Evolutionary conservation across 1,140 invertebrate species (phyloP), one percentile per base, ranked within the genome.

Genomic region (Drosophila bifasciata): DNA sequence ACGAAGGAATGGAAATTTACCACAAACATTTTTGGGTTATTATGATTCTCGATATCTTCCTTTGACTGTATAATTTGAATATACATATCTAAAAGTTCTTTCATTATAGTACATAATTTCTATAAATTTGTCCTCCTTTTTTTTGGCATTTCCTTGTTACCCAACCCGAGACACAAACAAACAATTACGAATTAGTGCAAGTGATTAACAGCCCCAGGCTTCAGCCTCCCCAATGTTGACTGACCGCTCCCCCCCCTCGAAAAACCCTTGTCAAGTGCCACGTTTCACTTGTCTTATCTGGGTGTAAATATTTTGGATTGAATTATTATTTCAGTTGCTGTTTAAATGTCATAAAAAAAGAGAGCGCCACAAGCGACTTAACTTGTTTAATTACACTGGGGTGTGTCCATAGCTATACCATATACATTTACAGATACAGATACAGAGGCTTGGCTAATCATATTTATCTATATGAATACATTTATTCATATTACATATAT

Each of bases 251-350:
- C 23, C 23, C 21, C 23, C 23, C 23, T 1, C 32, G 3, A 1
- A 11, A 36, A 36, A 4, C 32, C 32, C 32, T 36, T 36, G 11
- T 11, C 32, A 36, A 36, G 32, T 21, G 45, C 28, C 67, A 55
- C 64, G 62, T 68, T 68, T 68, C 66, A 11, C 62, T 68, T 69
- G 66, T 69, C 66, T 69, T 68, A 69, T 69, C 66, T 57, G 66
- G 5, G 13, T 8, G 63, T 43, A 69, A 69, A 69, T 69, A 68
- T 68, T 68, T 46, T 69, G 32, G 32, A 68, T 55, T 67, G 46
- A 67, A 45, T 55, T 25, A 41, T 17, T 53, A 40, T 23, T 56
- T 68, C 55, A 16, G 40, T 67, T 68, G 45, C 17, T 67, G 62
- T 67, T 68, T 67, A 13, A 36, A 9, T 36, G 32, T 36, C 32